A percentile compares a stretch with the other conserved stretches of the same genome.
Evolutionary conservation across 2,797 vertebrate genomes (phyloP).

Genomic region (Epinephelus malabaricus): DNA sequence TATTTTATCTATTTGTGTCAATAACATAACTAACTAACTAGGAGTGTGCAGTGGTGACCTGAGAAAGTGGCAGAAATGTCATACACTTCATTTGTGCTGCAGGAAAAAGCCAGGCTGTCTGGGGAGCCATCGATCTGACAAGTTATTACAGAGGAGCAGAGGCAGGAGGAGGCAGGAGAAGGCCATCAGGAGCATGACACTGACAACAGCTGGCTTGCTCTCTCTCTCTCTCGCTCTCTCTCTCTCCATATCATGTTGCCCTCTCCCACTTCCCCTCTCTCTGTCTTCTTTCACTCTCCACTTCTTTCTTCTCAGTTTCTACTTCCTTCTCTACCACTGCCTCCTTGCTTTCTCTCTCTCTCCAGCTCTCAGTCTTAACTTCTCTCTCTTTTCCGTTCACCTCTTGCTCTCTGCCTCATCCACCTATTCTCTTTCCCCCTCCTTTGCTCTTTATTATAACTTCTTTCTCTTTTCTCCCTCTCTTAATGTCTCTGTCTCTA

Average conservation of each 20-base stretch:
- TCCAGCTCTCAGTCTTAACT: conserved; percentile 9
- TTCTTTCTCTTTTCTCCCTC: not conserved
- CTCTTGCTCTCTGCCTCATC: not conserved
- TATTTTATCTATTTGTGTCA: too few species aligned
- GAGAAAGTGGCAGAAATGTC: conserved; percentile 78
- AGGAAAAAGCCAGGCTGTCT: conserved; percentile 69
- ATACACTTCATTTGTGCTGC: conserved; percentile 76
- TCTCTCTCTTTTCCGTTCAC: not conserved
- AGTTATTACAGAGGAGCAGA: conserved; percentile 82
- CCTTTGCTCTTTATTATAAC: not conserved
- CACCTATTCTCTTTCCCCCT: conserved; percentile 10
- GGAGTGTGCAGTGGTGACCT: conserved; percentile 55
- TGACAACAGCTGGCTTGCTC: conserved; percentile 64
- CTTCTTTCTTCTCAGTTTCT: conserved; percentile 13
- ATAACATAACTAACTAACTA: not conserved
- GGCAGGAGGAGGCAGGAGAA: conserved; percentile 60
- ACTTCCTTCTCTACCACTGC: conserved; percentile 1
- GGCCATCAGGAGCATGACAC: conserved; percentile 69
- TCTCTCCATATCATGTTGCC: conserved; percentile 9
- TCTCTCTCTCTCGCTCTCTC: not conserved
- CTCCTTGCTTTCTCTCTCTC: not conserved
- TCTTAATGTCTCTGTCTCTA: too few species aligned
- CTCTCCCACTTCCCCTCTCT: conserved; percentile 11
- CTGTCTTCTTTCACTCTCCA: conserved; percentile 17
- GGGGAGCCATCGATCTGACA: conserved; percentile 85